Evolutionary conservation across 2,888 invertebrate species (phyloP), one percentile per base, ranked within the genome.

Genomic region (Linnaemya tessellans): DNA sequence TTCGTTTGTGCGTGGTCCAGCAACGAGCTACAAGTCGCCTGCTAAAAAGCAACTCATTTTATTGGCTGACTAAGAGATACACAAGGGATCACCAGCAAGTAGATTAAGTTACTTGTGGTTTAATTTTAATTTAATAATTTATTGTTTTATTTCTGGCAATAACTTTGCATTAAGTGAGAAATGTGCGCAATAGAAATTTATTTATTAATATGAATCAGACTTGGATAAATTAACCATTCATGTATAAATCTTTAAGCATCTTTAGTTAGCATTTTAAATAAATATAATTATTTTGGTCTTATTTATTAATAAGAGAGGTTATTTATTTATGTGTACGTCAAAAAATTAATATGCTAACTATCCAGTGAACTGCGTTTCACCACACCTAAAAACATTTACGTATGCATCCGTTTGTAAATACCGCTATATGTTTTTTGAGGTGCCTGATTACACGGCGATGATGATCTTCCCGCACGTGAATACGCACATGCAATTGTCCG

Each of bases 51-150:
- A 80, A 56, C 58, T 65, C 43, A 65, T 68, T 64, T 77, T 77
- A 71, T 22, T 78, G 62, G 67, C 62, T 85, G 85, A 67, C 80
- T 80, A 74, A 80, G 73, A 80, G 74, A 77, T 58, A 77, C 51
- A 67, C 49, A 80, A 18, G 49, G 46, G 79, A 70, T 79, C 71
- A 83, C 65, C 75, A 87, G 87, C 60, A 87, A 87, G 88, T 65
- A 87, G 89, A 88, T 89, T 89, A 89, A 90, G 89, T 90, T 90
- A 88, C 90, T 89, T 90, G 91, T 88, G 89, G 89, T 89, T 91
- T 89, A 88, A 88, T 88, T 80, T 78, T 87, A 70, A 81, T 87
- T 78, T 80, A 62, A 78, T 79, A 64, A 83, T 75, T 83, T 80
- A 79, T 70, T 75, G 80, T 86, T 86, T 84, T 82, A 71, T 81